Evolutionary conservation across 2,113 vertebrate genomes (phyloP), one percentile per base, ranked within the genome.

Genomic region (Stegastes partitus): DNA sequence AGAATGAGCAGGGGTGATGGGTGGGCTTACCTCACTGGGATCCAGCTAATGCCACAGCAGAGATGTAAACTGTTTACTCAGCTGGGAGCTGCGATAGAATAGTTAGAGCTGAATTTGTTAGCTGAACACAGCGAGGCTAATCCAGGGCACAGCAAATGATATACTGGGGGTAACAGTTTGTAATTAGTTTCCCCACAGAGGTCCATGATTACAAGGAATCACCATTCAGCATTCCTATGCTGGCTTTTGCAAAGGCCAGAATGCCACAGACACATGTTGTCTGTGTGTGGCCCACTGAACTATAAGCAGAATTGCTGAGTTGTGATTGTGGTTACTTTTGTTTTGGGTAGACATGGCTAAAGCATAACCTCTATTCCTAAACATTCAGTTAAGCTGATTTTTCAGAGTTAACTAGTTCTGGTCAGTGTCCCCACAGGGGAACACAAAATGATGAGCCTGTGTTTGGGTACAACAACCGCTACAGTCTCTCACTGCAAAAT

Each of bases 211-310:
- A 91, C 74, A 80, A 73, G 64, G 74, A 84, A 82, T 83, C 45
- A 42, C 44, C 70, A 74, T 73, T 78, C 39, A 8, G 64, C 84
- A 86, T 86, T 90, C 89, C 82, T 74, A 12, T 72, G 81, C 25
- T 54, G 45, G 73, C 51, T 70, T 79, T 61, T 42, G 72, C 69
- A 53, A 65, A 65, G 69, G 58, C 70, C 62, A 62, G 67, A 83
- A 53, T 86, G 65, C 81, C 72, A 56, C 2, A 68, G 89, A 90
- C 87, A 85, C 56, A 45, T 76, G 79, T 44, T 59, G 26, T 37
- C 53, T 80, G 86, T 92, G 89, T 91, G 92, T 87, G 90, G 91
- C 77, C 83, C 51, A 23, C 59, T 84, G 72, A 79, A 67, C 87
- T 89, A 89, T 53, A 88, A 67, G 75, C 70, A 82, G 85, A 82